Evolutionary conservation across 2,888 invertebrate genomes (phyloP).

Genomic region (Cerastis rubricosa): DNA sequence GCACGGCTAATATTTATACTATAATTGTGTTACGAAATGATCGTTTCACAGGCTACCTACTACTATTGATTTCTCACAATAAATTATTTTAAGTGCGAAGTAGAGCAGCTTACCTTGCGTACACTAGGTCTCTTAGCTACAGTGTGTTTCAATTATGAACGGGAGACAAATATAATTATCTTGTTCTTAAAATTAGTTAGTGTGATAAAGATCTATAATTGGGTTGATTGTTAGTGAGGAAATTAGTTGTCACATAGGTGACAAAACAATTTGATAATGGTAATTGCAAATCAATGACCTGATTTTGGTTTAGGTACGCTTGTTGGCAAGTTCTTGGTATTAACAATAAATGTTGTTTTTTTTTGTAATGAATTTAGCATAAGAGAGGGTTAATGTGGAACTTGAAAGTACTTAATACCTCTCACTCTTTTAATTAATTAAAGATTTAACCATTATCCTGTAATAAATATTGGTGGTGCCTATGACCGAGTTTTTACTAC

Average conservation of each 20-base stretch:
- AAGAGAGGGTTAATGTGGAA: neutral
- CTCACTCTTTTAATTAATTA: neutral
- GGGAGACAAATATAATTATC: slow-evolving; percentile 59
- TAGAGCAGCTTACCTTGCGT: slow-evolving; percentile 80
- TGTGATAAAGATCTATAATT: slow-evolving; percentile 57
- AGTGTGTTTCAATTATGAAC: slow-evolving; percentile 68
- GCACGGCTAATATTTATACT: slow-evolving; percentile 67
- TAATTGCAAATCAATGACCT: slow-evolving; percentile 31
- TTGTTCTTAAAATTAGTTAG: slow-evolving; percentile 48
- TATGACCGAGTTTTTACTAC: neutral
- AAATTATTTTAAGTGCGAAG: slow-evolving; percentile 81
- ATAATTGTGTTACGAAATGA: slow-evolving; percentile 74
- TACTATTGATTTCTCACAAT: slow-evolving; percentile 82
- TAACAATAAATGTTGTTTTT: neutral
- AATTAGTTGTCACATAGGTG: slow-evolving; percentile 49
- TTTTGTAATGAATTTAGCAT: neutral
- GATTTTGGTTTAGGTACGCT: slow-evolving; percentile 10
- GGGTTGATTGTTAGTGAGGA: slow-evolving; percentile 40
- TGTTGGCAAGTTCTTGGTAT: neutral
- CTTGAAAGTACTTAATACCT: neutral
- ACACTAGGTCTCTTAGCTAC: slow-evolving; percentile 67
- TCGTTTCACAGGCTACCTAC: slow-evolving; percentile 70
- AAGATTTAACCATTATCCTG: neutral
- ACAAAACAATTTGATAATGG: slow-evolving; percentile 48
- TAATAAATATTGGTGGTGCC: neutral